phyloP scores from a whole-genome alignment of 2,113 vertebrate species.

The Hemichromis elongatus region DNA sequence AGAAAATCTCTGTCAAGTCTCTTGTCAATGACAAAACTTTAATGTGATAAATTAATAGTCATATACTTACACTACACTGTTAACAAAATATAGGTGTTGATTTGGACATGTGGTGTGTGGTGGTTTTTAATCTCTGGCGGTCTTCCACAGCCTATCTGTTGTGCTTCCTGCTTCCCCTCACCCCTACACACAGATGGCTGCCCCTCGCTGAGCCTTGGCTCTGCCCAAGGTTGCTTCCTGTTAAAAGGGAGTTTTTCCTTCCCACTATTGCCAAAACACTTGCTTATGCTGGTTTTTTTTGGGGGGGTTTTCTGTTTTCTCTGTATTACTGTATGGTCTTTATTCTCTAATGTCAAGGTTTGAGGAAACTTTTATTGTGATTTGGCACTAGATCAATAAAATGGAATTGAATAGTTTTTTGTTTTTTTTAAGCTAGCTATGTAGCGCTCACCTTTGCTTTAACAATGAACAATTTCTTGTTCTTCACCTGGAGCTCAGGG shows the following conservation, averaged over 20 bases:
- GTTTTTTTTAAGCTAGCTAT: neutral
- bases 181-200: neutral
- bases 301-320: neutral
- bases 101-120: neutral
- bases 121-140: neutral
- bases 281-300: neutral
- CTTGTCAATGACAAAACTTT: neutral
- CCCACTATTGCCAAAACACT: neutral
- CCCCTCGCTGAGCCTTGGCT: neutral
- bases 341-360: neutral
- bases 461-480: neutral
- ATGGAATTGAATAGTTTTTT: neutral
- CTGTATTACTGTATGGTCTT: neutral
- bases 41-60: neutral
- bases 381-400: neutral
- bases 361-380: neutral
- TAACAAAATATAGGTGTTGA: neutral
- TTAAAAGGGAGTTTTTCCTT: neutral
- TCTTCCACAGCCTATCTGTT: neutral
- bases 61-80: neutral
- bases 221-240: neutral
- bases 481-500: too few species aligned
- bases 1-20: neutral
- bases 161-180: neutral
- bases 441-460: fast-evolving